These are phyloP conservation scores for Tenthredo mesomela DNA, from an alignment of 2,888 invertebrate species.

Conservation along the genomic window DNA sequence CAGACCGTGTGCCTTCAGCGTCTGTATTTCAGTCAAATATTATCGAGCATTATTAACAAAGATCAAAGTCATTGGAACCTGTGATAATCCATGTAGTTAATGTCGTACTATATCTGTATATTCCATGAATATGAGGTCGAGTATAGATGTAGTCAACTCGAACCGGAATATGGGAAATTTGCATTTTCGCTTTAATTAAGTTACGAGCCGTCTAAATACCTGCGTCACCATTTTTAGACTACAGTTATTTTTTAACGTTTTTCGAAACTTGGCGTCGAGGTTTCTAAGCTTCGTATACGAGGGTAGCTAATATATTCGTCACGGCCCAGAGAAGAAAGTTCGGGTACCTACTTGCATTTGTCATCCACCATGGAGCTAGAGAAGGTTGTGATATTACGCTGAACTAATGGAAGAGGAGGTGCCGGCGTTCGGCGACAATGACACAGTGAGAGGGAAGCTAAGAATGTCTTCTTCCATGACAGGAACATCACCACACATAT, in stretches of 20 bases:
- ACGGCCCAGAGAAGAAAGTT: conserved; percentile 34
- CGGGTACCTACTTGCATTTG: conserved; percentile 40
- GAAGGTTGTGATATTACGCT: conserved; percentile 51
- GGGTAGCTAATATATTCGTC: conserved; percentile 33
- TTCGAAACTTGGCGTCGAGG: neutral
- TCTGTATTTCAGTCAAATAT: neutral
- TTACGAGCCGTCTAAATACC: neutral
- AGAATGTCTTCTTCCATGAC: conserved; percentile 38
- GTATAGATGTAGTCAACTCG: neutral
- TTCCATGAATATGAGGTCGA: neutral
- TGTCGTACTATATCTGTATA: neutral
- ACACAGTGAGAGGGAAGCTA: conserved; percentile 36
- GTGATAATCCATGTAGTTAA: neutral
- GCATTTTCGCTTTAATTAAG: neutral
- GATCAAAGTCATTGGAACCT: conserved; percentile 8
- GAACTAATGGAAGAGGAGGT: conserved; percentile 49
- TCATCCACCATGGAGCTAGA: conserved; percentile 37
- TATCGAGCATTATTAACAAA: conserved; percentile 4
- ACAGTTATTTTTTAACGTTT: neutral
- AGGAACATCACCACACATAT: conserved; percentile 23
- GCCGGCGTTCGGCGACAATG: conserved; percentile 28
- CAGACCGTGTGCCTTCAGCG: neutral
- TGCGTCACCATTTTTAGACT: conserved; percentile 2
- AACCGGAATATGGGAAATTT: neutral
- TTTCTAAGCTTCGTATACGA: neutral